Conservation (phyloP, 2,888 invertebrate species). For the Xylota sylvarum region DNA sequence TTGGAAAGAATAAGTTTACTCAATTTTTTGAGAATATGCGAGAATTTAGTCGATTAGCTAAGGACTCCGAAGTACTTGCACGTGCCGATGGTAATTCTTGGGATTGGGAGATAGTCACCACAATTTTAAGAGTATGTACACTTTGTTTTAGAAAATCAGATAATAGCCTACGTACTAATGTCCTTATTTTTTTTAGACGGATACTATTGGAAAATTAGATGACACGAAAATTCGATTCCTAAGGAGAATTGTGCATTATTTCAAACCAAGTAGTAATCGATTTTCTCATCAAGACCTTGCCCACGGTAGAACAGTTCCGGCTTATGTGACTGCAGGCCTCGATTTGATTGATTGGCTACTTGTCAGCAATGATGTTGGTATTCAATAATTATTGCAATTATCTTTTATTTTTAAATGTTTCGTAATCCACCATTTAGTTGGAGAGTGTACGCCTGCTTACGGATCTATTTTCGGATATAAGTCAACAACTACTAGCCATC, state of each 20-base stretch:
- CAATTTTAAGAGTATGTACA: slow-evolving; percentile 89
- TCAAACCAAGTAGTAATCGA: slow-evolving; percentile 93
- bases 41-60: slow-evolving; percentile 89
- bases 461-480: slow-evolving; percentile 93
- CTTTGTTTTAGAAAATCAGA: not conserved
- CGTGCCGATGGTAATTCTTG: slow-evolving; percentile 93
- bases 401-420: not conserved
- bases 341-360: slow-evolving; percentile 84
- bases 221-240: slow-evolving; percentile 90
- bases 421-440: slow-evolving; percentile 83
- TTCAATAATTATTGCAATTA: slow-evolving; percentile 4
- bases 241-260: slow-evolving; percentile 92
- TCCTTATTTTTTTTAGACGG: slow-evolving; percentile 80
- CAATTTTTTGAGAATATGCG: slow-evolving; percentile 86
- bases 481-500: slow-evolving; percentile 90
- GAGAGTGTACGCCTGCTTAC: slow-evolving; percentile 90
- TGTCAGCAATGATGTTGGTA: slow-evolving; percentile 81
- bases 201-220: slow-evolving; percentile 87
- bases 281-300: slow-evolving; percentile 94
- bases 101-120: slow-evolving; percentile 97
- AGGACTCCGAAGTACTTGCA: slow-evolving; percentile 92
- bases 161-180: not conserved
- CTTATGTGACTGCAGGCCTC: slow-evolving; percentile 83
- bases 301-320: slow-evolving; percentile 82
- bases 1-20: slow-evolving; percentile 85